Evolutionary conservation across 1,140 invertebrate species (phyloP).

Genomic region (Zaprionus africanus): DNA sequence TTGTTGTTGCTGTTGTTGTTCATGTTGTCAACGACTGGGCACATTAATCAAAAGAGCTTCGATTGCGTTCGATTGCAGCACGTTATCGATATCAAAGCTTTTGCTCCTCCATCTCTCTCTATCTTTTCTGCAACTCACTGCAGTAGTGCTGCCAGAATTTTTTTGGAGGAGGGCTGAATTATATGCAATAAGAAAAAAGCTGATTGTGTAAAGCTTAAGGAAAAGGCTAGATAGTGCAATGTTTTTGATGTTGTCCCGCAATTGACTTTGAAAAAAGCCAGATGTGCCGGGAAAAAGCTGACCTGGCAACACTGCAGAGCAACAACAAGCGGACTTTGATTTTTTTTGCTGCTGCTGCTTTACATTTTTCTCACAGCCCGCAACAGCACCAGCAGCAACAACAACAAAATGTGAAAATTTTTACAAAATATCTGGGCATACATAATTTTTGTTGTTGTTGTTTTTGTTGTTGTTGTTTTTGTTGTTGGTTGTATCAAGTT

Average conservation of each 20-base stretch:
- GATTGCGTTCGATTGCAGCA: conserved; percentile 34
- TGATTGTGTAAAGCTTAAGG: too few species aligned
- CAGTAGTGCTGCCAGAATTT: neutral
- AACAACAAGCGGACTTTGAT: conserved; percentile 17
- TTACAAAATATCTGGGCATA: conserved; percentile 52
- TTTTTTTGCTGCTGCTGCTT: conserved; percentile 12
- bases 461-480: conserved; percentile 26
- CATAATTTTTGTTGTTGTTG: conserved; percentile 48
- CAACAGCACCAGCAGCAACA: conserved; percentile 12
- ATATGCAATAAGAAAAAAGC: too few species aligned
- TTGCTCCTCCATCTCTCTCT: neutral
- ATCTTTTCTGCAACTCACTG: neutral
- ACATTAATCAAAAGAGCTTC: conserved; percentile 47
- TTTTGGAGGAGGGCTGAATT: too few species aligned
- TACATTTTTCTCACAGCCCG: conserved; percentile 49
- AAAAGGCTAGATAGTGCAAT: too few species aligned
- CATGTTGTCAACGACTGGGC: conserved; percentile 48
- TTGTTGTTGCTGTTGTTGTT: conserved; percentile 7
- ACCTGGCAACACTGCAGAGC: neutral
- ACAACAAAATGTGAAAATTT: conserved; percentile 37
- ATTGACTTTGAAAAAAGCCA: too few species aligned
- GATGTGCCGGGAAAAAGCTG: too few species aligned
- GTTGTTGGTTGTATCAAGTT: conserved; percentile 65
- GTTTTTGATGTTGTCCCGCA: too few species aligned
- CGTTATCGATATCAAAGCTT: conserved; percentile 45